Percentiles rank a stretch among this genome's conserved stretches.
Conservation (phyloP, 1,140 invertebrate species). For the Nephila pilipes region DNA sequence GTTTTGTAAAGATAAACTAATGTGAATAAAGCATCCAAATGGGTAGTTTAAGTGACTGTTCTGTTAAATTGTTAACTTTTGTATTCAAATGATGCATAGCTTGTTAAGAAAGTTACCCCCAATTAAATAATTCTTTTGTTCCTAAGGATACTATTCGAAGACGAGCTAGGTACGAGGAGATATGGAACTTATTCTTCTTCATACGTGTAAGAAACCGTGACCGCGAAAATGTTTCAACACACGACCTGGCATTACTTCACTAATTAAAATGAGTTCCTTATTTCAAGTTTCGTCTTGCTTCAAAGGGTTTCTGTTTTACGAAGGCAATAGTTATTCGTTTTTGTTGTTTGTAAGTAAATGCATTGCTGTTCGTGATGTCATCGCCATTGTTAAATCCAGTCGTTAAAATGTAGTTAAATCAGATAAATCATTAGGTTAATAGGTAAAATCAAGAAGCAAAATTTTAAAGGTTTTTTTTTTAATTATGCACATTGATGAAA, state of each 20-base stretch:
- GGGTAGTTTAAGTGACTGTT: not conserved
- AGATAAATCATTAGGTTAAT: too few species aligned
- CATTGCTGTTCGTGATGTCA: not conserved
- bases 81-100: not conserved
- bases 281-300: constrained; percentile 18
- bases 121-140: constrained; percentile 3
- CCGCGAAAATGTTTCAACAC: constrained; percentile 47
- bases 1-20: not conserved
- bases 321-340: not conserved
- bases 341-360: not conserved
- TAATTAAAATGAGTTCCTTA: constrained; percentile 45
- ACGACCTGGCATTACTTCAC: constrained; percentile 1
- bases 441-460: too few species aligned
- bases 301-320: not conserved
- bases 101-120: not conserved
- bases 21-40: not conserved
- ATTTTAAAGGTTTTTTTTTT: too few species aligned
- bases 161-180: not conserved
- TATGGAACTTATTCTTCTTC: constrained; percentile 12
- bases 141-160: not conserved
- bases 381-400: not conserved
- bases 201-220: constrained; percentile 19
- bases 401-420: not conserved
- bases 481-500: too few species aligned
- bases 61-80: not conserved